Conservation (phyloP, 2,797 vertebrate species). For the Remorina albescens region DNA sequence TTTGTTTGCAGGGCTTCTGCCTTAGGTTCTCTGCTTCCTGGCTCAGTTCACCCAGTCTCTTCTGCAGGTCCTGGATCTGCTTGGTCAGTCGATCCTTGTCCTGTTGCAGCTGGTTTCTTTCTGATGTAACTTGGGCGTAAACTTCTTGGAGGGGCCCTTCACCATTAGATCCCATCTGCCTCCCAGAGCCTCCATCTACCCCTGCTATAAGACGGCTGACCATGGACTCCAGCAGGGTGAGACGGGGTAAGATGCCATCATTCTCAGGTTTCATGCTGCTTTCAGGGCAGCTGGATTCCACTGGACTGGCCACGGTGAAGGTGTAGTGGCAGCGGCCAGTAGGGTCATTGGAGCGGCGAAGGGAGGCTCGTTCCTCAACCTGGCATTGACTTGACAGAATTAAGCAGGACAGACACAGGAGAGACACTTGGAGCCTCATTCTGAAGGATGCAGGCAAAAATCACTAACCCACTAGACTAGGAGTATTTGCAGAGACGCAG, state of each 20-base stretch:
- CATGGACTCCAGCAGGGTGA: slow-evolving; percentile 85
- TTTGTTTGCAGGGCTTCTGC: slow-evolving; percentile 74
- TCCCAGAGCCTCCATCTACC: slow-evolving; percentile 15
- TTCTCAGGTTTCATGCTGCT: slow-evolving; percentile 67
- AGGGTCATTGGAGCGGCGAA: slow-evolving; percentile 79
- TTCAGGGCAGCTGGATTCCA: slow-evolving; percentile 83
- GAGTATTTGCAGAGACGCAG: not conserved
- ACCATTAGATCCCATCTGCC: slow-evolving; percentile 13
- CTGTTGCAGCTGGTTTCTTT: slow-evolving; percentile 85
- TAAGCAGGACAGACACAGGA: slow-evolving; percentile 74
- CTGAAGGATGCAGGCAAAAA: slow-evolving; percentile 20
- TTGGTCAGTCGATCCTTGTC: slow-evolving; percentile 85
- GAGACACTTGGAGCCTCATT: slow-evolving; percentile 75
- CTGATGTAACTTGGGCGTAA: slow-evolving; percentile 78
- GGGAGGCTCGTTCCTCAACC: slow-evolving; percentile 74
- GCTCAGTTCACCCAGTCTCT: slow-evolving; percentile 71
- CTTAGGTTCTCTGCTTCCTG: slow-evolving; percentile 78
- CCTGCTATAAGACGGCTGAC: slow-evolving; percentile 76
- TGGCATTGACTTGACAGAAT: slow-evolving; percentile 47
- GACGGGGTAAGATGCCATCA: slow-evolving; percentile 79
- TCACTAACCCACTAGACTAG: not conserved
- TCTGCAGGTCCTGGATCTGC: slow-evolving; percentile 76
- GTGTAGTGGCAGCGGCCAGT: slow-evolving; percentile 89
- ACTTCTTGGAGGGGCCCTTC: slow-evolving; percentile 76
- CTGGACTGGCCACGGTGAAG: slow-evolving; percentile 88